Base-by-base conservation (phyloP, 2,113 vertebrate species). In the Setophaga coronata region DNA sequence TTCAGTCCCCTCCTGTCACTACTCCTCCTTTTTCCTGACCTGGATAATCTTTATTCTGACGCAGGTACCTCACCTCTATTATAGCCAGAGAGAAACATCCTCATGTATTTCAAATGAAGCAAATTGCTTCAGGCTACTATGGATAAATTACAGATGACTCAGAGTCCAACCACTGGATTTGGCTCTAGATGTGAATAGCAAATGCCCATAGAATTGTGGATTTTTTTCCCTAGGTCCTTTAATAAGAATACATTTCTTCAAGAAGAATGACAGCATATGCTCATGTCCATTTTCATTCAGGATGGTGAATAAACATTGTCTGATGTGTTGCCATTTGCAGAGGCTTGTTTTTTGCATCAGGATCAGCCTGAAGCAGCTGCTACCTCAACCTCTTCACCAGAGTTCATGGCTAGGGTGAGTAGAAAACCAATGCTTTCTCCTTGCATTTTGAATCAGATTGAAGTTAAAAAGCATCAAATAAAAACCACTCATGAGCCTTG, bases 31-130 rank as follows among this genome's bases (percentile, higher is more conserved):
- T 85, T 79, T 34, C 36, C 70, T 76, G 33, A 45, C 29, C 66
- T 58, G 57, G n/a, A 56, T 77, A 88, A 96, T 92, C 82, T 93
- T 90, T 60, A 72, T 90, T 83, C 48, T 94, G 60, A 65, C 36
- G 47, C 58, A 74, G 53, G 58, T 69, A 61, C 18, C 45, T 85
- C 70, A 92, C 33, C n/a, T 80, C 60, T 53, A 42, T 57, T 34
- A 54, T 6, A 93, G 62, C 19, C 54, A 65, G 36, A 82, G 70
- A 61, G 88, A 94, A 92, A 73, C 9, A 56, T 64, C 45, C 42
- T 73, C 3, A 2, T 42, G 33, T 38, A 58, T 80, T 94, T 80
- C 47, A 93, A 82, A 81, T 60, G 14, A 82, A 82, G 29, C 4
- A n/a, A 72, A 88, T 10, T 53, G 28, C 73, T 91, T 81, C 72